Percentiles rank a stretch among this genome's conserved stretches.
phyloP scores from a whole-genome alignment of 2,113 vertebrate species.

The Procavia capensis region DNA sequence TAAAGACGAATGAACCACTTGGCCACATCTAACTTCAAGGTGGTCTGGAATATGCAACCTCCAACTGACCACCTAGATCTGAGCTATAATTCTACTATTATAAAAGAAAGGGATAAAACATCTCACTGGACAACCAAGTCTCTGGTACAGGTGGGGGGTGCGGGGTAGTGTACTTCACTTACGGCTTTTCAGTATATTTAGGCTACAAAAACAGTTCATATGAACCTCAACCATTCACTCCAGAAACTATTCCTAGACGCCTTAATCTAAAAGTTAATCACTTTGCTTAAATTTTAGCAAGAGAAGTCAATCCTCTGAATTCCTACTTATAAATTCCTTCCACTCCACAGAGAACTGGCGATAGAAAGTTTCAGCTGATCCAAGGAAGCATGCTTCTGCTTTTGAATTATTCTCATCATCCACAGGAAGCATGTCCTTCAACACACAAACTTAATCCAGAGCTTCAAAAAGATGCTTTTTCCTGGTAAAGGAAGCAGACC shows the following conservation, averaged over 20 bases:
- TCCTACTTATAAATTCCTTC: neutral
- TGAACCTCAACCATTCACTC: neutral
- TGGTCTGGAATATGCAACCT: neutral
- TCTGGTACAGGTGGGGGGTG: neutral
- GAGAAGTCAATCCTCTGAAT: neutral
- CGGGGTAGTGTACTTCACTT: no score
- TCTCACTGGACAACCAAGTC: neutral
- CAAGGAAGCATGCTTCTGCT: neutral
- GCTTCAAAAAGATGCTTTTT: slow-evolving; percentile 38
- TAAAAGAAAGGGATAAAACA: neutral
- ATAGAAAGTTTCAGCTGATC: slow-evolving; percentile 4
- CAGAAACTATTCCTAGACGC: neutral
- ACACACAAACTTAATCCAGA: neutral
- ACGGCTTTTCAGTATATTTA: neutral
- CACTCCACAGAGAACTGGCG: neutral
- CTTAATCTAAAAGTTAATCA: neutral
- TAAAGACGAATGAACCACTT: neutral
- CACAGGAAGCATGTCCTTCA: neutral
- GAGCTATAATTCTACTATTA: neutral
- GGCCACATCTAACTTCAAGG: neutral
- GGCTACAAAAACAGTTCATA: neutral
- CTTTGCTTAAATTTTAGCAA: slow-evolving; percentile 6
- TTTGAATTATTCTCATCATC: neutral
- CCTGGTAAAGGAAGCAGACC: slow-evolving; percentile 18
- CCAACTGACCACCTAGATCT: neutral